A percentile compares a stretch with the other conserved stretches of the same genome.
Conservation (phyloP, 2,113 vertebrate genomes). For the Tylochromis polylepis region DNA sequence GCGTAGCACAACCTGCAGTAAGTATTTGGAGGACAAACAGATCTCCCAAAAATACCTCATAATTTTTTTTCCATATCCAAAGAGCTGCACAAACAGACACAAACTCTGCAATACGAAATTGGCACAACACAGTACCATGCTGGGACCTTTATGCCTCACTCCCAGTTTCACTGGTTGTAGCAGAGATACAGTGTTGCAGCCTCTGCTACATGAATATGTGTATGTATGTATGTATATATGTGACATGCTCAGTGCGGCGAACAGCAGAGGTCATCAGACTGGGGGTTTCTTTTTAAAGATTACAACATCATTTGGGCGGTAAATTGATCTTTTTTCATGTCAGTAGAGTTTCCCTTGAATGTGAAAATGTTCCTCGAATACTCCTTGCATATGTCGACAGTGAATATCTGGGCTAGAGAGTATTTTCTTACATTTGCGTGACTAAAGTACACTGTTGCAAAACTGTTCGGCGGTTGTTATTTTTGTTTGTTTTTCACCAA, state of each 20-base stretch:
- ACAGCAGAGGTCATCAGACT: background rate
- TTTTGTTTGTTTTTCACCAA: background rate
- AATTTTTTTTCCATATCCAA: fast-evolving
- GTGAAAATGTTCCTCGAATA: background rate
- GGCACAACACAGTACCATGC: fast-evolving
- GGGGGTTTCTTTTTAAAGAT: background rate
- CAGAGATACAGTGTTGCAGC: fast-evolving
- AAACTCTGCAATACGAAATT: background rate
- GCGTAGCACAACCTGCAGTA: background rate
- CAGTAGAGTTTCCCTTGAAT: background rate
- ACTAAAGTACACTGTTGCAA: background rate
- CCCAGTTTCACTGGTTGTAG: background rate
- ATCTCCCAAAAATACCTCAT: background rate
- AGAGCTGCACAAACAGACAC: background rate
- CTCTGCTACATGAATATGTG: background rate
- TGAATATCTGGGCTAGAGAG: too few relatives aligned
- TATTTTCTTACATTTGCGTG: background rate
- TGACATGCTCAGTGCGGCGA: background rate
- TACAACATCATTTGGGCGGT: background rate
- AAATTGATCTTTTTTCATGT: background rate
- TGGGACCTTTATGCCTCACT: fast-evolving
- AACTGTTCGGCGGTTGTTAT: fast-evolving
- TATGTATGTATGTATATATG: too few relatives aligned
- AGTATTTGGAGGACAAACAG: background rate
- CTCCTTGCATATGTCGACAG: background rate